phyloP scores from a whole-genome alignment of 2,797 vertebrate genomes.

The Eurystomus glaucurus region DNA sequence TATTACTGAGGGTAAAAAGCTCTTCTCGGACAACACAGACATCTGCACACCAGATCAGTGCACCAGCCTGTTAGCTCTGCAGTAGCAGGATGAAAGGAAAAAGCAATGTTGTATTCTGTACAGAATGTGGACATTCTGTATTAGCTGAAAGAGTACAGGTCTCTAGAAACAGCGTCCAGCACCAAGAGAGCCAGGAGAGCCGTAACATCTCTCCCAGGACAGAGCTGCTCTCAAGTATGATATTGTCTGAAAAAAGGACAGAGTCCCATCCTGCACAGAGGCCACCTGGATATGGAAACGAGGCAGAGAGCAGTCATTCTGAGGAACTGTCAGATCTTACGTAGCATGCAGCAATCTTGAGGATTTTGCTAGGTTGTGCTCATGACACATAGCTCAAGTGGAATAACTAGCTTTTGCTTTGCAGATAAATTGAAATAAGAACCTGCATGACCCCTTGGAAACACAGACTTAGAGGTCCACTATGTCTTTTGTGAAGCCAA shows the following conservation, averaged over 20 bases:
- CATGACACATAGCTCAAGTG: not conserved
- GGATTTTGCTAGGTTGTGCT: not conserved
- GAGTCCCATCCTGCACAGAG: not conserved
- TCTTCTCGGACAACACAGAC: not conserved
- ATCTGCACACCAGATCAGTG: not conserved
- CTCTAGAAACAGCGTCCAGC: not conserved
- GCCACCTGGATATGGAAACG: not conserved
- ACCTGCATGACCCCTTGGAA: not conserved
- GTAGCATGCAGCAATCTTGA: not conserved
- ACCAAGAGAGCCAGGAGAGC: not conserved
- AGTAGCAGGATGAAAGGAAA: not conserved
- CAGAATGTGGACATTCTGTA: not conserved
- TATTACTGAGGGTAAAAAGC: not conserved
- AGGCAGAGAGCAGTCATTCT: not conserved
- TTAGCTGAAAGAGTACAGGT: fast-evolving
- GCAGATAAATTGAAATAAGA: not conserved
- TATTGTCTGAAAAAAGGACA: not conserved
- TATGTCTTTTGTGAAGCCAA: not conserved
- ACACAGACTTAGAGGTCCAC: not conserved
- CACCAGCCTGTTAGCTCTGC: not conserved
- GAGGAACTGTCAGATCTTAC: fast-evolving
- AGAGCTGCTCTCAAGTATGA: not conserved
- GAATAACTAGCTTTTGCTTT: not conserved
- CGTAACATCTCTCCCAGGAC: not conserved
- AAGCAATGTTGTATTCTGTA: not conserved